A percentile compares a stretch with the other conserved stretches of the same genome.
Evolutionary conservation across 2,113 vertebrate genomes (phyloP).

Genomic region (Oreocharis arfaki): DNA sequence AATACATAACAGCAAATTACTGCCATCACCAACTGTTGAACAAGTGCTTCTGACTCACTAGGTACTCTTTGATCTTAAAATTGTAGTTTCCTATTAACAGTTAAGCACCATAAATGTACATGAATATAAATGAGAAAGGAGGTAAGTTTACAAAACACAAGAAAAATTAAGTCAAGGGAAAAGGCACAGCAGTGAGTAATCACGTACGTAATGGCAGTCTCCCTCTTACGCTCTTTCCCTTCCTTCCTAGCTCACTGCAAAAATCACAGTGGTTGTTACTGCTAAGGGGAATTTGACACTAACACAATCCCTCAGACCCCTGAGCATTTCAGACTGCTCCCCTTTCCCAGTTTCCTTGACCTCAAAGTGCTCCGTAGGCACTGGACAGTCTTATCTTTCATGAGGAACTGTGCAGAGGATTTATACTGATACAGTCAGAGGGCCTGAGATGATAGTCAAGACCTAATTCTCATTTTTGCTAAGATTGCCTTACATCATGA

Average conservation of each 20-base stretch:
- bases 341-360: not conserved
- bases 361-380: not conserved
- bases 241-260: not conserved
- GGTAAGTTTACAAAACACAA: not conserved
- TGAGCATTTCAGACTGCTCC: not conserved
- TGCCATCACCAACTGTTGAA: not conserved
- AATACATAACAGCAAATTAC: conserved; percentile 15
- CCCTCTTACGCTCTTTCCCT: not conserved
- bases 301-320: not conserved
- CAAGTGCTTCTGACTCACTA: not conserved
- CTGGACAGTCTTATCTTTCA: not conserved
- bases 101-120: not conserved
- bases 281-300: not conserved
- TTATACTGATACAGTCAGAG: not conserved
- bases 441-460: not conserved
- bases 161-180: not conserved
- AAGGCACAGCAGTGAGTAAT: not conserved
- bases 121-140: not conserved
- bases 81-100: not conserved
- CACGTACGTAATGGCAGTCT: not conserved
- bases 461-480: not conserved
- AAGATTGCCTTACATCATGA: not conserved
- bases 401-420: not conserved
- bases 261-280: not conserved
- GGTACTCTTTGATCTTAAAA: not conserved